Evolutionary conservation across 2,888 invertebrate genomes (phyloP), one percentile per base, ranked within the genome.

Genomic region (Strigamia transsilvanica): DNA sequence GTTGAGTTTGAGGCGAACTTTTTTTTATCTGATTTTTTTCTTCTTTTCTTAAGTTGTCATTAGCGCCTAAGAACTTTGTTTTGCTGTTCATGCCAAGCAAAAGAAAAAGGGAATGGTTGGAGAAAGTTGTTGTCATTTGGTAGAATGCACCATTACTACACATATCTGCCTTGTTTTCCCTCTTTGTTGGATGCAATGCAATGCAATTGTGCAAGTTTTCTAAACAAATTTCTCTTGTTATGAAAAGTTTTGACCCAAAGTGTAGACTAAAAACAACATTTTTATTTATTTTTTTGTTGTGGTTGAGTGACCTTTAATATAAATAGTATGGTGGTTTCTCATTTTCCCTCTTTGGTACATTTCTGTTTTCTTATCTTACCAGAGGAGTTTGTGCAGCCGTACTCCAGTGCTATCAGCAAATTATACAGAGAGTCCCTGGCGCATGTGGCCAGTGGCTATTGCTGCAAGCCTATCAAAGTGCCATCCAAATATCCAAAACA

Each of bases 401-500:
- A 73, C 12, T 41, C 79, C 7, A 18, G 79, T 38, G 41, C 79
- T 79, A 79, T 79, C 79, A 79, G 79, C 79, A 42, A 79, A 79
- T 79, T 79, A 79, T 79, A 79, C 79, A 79, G 79, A 15, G 12
- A 38, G 41, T 42, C 38, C 79, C 79, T 42, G 41, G 79, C 38
- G 38, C 42, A 42, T 79, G 41, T 79, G 79, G 79, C 79, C 79
- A 42, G 41, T 79, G 79, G 79, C 79, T 38, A 79, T 79, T 79
- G 42, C 79, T 42, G 0, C 41, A 34, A 42, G 38, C 79, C 79
- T 79, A 79, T 79, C 79, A 73, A 73, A 73, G 38, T 79, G 79
- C 38, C 41, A 79, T 79, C 79, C 79, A 38, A 41, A 79, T 79
- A 79, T 79, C 79, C 79, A 79, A 79, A 79, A 79, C 79, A 79